These are phyloP conservation scores for Ispidina picta DNA, from an alignment of 2,797 vertebrate species.

Conservation along the genomic window DNA sequence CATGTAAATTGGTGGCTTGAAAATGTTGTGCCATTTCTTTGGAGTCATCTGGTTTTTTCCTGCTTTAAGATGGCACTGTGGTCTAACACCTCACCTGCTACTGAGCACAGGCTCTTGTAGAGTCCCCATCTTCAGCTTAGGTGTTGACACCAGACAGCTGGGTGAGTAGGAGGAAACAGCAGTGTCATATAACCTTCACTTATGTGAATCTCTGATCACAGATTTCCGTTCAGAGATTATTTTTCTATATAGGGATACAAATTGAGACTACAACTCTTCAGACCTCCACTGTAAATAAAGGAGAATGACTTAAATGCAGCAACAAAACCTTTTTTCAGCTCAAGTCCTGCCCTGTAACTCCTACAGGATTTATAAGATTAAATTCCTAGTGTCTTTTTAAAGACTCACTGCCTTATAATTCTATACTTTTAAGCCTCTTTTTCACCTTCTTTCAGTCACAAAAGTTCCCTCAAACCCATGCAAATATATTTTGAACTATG, in stretches of 20 bases:
- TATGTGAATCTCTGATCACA: neutral
- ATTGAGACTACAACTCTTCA: neutral
- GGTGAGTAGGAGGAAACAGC: neutral
- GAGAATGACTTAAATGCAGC: neutral
- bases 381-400: neutral
- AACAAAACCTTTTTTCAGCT: neutral
- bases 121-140: rapidly evolving
- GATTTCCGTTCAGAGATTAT: neutral
- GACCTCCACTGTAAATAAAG: neutral
- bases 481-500: slow-evolving; percentile 33
- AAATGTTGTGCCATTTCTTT: neutral
- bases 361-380: neutral
- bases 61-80: neutral
- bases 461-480: neutral
- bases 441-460: neutral
- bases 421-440: slow-evolving; percentile 18
- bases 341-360: neutral
- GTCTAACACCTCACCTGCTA: neutral
- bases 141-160: neutral
- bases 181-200: neutral
- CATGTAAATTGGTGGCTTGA: neutral
- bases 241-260: neutral
- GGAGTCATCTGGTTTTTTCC: neutral
- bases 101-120: neutral
- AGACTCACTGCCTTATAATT: neutral